Evolutionary conservation across 2,113 vertebrate genomes (phyloP), one percentile per base, ranked within the genome.

Genomic region (Centropristis striata): DNA sequence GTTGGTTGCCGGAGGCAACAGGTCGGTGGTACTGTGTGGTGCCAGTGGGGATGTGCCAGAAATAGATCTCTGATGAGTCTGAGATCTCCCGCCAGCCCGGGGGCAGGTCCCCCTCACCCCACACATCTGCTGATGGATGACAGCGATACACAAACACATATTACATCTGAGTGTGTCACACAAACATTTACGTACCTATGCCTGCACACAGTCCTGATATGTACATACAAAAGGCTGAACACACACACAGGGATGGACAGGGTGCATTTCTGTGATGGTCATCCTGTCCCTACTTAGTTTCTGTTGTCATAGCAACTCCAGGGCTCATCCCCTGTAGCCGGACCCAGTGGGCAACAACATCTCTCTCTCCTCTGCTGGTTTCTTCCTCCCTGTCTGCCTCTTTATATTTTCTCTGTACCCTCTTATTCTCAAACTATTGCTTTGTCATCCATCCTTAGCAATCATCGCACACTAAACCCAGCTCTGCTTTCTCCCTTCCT

Each of bases 31-130:
- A 98, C 77, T 98, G 97, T 18, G 97, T 98, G 8, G 97, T 96
- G 82, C 96, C 97, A 4, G 97, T 97, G 50, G 98, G 97, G 92
- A 98, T 93, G 81, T 98, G 98, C 98, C 98, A 99, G 59, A 99
- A 99, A 90, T 97, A 99, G 87, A 96, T 96, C 60, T 97, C 96
- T 14, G 98, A 96, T 67, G 97, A 85, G 69, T 98, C 97, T 18
- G 70, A 96, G 93, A 98, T 94, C 92, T 97, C 97, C 71, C 97
- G 96, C 98, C 98, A 99, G 78, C 97, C 98, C 6, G 97, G 97
- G 5, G 98, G 98, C 75, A 99, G 93, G 69, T 97, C 97, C 8
- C 96, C 96, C 54, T 98, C 97, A 68, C 89, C 94, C 97, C 97
- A 99, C 81, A 97, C 93, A 85, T 98, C 98, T 95, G 95, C 95